These are phyloP conservation scores for Epinotia brunnichana DNA, from an alignment of 2,888 invertebrate species.

Conservation along the genomic window DNA sequence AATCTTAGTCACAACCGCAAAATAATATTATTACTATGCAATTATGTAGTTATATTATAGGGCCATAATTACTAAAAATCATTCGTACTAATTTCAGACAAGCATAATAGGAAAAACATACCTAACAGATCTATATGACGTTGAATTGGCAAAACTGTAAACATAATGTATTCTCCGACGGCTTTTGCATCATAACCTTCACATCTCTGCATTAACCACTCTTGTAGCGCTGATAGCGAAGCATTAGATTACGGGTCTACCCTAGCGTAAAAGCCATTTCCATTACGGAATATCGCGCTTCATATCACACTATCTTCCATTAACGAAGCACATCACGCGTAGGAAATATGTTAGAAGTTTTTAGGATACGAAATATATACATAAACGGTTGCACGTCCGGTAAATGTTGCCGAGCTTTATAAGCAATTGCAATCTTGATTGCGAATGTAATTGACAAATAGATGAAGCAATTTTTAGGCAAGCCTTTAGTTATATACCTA, in stretches of 20 bases:
- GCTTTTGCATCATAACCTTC: not conserved
- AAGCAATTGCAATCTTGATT: too few relatives aligned
- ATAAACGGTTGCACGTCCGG: too few relatives aligned
- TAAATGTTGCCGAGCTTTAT: too few relatives aligned
- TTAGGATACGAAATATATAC: too few relatives aligned
- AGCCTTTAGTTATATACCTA: too few relatives aligned
- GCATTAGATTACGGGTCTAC: conserved; percentile 1
- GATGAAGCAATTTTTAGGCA: too few relatives aligned
- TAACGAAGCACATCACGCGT: not conserved
- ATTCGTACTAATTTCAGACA: too few relatives aligned
- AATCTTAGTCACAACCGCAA: too few relatives aligned
- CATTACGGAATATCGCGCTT: conserved; percentile 2
- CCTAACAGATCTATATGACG: not conserved
- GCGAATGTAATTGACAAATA: too few relatives aligned
- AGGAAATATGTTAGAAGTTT: not conserved
- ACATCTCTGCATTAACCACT: conserved; percentile 1
- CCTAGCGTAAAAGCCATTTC: conserved; percentile 19
- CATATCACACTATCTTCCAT: not conserved
- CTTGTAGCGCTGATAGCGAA: conserved; percentile 8
- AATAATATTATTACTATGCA: too few relatives aligned
- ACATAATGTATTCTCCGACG: not conserved
- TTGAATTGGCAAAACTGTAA: not conserved
- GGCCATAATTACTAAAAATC: too few relatives aligned
- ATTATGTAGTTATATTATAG: too few relatives aligned
- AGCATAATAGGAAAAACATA: not conserved